These are phyloP conservation scores for Orthonyx spaldingii DNA, from an alignment of 2,113 vertebrate genomes.

Conservation along the genomic window DNA sequence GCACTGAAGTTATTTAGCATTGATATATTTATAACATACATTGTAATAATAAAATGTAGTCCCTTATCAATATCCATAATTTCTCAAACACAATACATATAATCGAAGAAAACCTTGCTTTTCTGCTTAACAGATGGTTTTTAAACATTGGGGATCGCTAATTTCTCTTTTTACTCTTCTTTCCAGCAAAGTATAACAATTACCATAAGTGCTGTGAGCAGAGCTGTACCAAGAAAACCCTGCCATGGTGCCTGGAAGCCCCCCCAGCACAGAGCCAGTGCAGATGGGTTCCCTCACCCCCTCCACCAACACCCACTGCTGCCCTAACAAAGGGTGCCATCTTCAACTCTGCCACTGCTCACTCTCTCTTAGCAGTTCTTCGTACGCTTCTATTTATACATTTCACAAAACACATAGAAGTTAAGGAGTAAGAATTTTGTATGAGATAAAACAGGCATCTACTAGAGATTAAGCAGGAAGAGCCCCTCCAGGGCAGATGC, in stretches of 20 bases:
- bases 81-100: background rate
- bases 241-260: background rate
- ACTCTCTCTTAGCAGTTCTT: background rate
- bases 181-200: background rate
- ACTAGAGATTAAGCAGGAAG: background rate
- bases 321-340: background rate
- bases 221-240: background rate
- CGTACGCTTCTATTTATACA: background rate
- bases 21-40: background rate
- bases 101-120: background rate
- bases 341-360: background rate
- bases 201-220: background rate
- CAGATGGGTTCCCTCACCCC: background rate
- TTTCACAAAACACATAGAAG: background rate
- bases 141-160: background rate
- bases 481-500: background rate
- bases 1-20: background rate
- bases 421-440: background rate
- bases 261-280: background rate
- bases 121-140: background rate
- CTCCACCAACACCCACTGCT: background rate
- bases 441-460: background rate
- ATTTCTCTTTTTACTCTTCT: background rate
- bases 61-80: background rate
- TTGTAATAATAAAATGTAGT: background rate